These are phyloP conservation scores for Poecilus cupreus DNA, from an alignment of 2,888 invertebrate genomes.

Conservation along the genomic window DNA sequence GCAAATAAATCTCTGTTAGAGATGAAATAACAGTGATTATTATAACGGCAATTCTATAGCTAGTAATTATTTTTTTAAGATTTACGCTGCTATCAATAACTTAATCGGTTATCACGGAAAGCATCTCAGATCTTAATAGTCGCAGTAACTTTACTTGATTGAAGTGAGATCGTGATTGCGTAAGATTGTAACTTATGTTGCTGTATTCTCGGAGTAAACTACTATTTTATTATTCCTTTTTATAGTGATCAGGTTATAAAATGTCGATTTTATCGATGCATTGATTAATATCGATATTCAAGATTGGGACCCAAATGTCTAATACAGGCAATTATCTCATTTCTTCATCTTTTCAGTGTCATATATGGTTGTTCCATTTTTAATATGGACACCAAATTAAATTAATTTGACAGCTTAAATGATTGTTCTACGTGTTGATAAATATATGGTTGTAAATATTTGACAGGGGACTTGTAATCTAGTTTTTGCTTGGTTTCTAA, in stretches of 20 bases:
- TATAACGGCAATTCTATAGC: conserved; percentile 23
- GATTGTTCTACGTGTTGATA: conserved; percentile 21
- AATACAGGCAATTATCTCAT: background rate
- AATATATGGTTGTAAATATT: conserved; percentile 5
- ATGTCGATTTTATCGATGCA: background rate
- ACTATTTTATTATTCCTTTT: background rate
- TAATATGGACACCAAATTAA: conserved; percentile 30
- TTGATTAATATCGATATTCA: conserved; percentile 11
- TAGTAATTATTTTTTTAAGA: conserved; percentile 22
- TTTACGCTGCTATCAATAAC: conserved; percentile 35
- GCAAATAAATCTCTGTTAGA: conserved; percentile 14
- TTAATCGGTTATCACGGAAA: conserved; percentile 24
- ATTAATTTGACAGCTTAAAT: conserved; percentile 36
- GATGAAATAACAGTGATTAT: conserved; percentile 33
- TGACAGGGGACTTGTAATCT: background rate
- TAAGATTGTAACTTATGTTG: background rate
- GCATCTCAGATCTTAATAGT: conserved; percentile 20
- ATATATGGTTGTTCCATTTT: conserved; percentile 31
- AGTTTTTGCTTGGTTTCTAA: conserved; percentile 8
- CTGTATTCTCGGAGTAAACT: background rate
- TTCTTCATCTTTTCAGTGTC: background rate
- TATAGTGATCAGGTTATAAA: background rate
- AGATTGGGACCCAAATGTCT: background rate
- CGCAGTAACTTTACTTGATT: conserved; percentile 6
- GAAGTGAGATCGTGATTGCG: conserved; percentile 4